Base-by-base conservation (phyloP, 1,140 invertebrate genomes). In the Drosophila equinoxialis region DNA sequence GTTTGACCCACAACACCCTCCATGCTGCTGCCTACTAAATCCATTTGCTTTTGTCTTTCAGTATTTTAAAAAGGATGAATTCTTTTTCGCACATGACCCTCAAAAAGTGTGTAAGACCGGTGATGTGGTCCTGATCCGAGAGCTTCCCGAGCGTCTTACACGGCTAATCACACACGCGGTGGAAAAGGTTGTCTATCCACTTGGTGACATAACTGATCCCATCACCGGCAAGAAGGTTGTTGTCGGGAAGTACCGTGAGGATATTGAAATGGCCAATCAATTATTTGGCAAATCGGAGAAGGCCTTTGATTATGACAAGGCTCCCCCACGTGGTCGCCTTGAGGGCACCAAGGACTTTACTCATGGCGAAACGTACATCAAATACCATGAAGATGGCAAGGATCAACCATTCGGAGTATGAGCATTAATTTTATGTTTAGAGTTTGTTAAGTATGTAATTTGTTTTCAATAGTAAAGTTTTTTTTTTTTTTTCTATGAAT, bases 141-240 rank as follows among this genome's bases (percentile, higher is more conserved):
- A 94, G 73, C 91, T 98, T 33, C 94, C 95, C 10, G 86, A 95
- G 65, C 96, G 95, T 91, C 71, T 97, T 64, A 96, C 96, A 0
- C 94, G 94, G 58, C 91, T 96, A 11, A 96, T 98, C 3, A 95
- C 95, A 6, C 96, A 98, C 79, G 93, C 95, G 92, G 94, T 98
- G 1, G 93, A 96, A 81, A 95, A 97, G 91, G 94, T 97, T 13
- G 94, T 98, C 26, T 96, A 96, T 92, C 95, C 95, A 17, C 93
- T 95, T 74, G 97, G 97, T 73, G 96, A 98, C 93, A 93, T 97
- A 14, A 96, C 94, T 51, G 96, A 97, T 93, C 97, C 97, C 37
- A 92, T 98, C 23, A 96, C 96, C 74, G 95, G 96, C 30, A 97
- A 97, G 90, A 96, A 96, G 92, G 94, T 96, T 64, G 94, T 95